phyloP scores from a whole-genome alignment of 2,113 vertebrate genomes.

The Neodontobutis hainanensis region DNA sequence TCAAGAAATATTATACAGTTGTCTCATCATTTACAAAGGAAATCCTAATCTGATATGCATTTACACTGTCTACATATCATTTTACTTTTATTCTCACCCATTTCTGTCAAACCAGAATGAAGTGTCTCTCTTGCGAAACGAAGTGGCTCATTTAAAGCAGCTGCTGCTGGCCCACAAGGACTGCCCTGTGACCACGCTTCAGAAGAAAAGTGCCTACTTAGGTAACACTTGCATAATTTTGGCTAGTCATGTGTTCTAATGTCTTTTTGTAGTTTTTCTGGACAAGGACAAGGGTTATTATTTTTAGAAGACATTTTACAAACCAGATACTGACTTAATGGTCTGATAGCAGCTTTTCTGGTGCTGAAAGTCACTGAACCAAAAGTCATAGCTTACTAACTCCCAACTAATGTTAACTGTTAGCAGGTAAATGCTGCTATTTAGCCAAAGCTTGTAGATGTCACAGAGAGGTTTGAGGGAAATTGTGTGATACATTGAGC shows the following conservation, averaged over 20 bases:
- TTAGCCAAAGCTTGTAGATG: too few species aligned
- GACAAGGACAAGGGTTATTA: not conserved
- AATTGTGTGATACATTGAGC: too few species aligned
- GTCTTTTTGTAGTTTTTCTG: not conserved
- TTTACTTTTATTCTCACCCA: not conserved
- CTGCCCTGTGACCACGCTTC: conserved; percentile 94
- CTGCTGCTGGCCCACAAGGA: conserved; percentile 97
- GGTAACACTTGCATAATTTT: conserved; percentile 58
- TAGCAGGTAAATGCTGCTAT: too few species aligned
- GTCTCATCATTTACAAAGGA: too few species aligned
- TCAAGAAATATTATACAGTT: not conserved
- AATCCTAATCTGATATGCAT: too few species aligned
- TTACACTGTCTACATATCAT: not conserved
- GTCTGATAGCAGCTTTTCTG: too few species aligned
- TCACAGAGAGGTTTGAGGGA: too few species aligned
- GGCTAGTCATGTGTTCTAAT: not conserved
- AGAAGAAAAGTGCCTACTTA: conserved; percentile 89
- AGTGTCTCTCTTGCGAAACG: conserved; percentile 93
- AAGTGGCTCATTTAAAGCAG: conserved; percentile 98
- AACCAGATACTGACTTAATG: too few species aligned
- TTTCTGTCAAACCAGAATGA: conserved; percentile 74
- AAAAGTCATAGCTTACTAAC: too few species aligned
- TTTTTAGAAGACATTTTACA: too few species aligned
- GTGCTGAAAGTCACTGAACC: too few species aligned
- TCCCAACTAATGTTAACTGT: too few species aligned